Percentiles rank a stretch among this genome's conserved stretches.
Conservation (phyloP, 2,113 vertebrate genomes). For the Calyptomena viridis region DNA sequence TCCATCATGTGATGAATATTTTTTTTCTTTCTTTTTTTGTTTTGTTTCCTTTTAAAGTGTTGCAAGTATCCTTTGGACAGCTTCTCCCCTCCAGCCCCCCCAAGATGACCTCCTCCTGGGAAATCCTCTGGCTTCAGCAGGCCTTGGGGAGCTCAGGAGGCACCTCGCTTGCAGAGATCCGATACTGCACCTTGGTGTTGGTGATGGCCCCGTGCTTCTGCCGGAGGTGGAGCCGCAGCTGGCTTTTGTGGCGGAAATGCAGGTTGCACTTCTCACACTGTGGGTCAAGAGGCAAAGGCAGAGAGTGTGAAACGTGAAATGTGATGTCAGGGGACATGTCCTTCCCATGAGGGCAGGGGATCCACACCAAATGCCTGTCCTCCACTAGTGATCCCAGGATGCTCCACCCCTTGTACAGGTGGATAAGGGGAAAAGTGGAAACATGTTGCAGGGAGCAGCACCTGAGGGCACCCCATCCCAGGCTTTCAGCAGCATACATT, state of each 20-base stretch:
- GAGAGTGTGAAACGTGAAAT: background rate
- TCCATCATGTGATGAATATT: constrained; percentile 66
- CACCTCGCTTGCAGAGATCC: constrained; percentile 82
- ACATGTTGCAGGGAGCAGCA: background rate
- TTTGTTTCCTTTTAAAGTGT: constrained; percentile 55
- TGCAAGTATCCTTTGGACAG: constrained; percentile 73
- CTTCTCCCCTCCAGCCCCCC: background rate
- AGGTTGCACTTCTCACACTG: constrained; percentile 99
- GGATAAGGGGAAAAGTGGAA: background rate
- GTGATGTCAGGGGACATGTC: rapidly evolving
- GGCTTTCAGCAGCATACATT: background rate
- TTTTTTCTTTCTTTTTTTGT: background rate
- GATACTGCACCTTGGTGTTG: constrained; percentile 98
- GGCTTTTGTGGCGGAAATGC: constrained; percentile 99
- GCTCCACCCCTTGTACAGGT: background rate
- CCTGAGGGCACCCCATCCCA: background rate
- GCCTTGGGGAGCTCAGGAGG: constrained; percentile 87
- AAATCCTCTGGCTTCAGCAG: constrained; percentile 77
- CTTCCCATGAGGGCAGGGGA: background rate
- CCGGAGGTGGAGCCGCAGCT: constrained; percentile 92
- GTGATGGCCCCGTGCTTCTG: constrained; percentile 99
- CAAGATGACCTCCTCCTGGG: background rate
- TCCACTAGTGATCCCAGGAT: background rate
- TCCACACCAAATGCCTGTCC: rapidly evolving
- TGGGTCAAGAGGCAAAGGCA: background rate